Base-by-base conservation (phyloP, 2,888 invertebrate species). In the Tipula helvola region DNA sequence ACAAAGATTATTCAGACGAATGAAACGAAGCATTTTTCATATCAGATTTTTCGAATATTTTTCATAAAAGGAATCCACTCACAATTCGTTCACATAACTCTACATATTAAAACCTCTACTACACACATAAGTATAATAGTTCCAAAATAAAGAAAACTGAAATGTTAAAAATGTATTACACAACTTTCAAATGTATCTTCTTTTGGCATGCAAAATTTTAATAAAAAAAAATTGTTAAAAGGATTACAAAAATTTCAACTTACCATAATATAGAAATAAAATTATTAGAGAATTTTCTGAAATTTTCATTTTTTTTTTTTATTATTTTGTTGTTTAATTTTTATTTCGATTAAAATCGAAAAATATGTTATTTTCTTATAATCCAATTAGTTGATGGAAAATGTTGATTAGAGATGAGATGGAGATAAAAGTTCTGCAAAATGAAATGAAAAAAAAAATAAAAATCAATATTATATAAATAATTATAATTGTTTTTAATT, bases 331-430 rank as follows among this genome's bases (percentile, higher is more conserved):
- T 57, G 52, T 57, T 57, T 5, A 12, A 16, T 12, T 71, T 71
- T 18, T 71, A 71, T 12, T 71, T 71, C 71, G 71, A 71, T 28
- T 10, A 71, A 71, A 71, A 71, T 71, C 71, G 71, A 71, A 71
- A 71, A 16, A 71, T 28, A 28, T 28, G 10, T 71, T 57, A 57
- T 57, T 71, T 71, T 71, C 71, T 71, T 71, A 71, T 71, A 71
- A 71, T 71, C 71, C 71, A 71, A 71, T 71, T 71, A 71, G 71
- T 71, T 71, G 71, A 71, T 71, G 71, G 71, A 71, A 71, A 71
- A 71, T 28, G 71, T 5, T 71, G 71, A 28, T 71, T 71, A 71
- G 71, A 71, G 71, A 71, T 71, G 71, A 71, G 71, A 71, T 71
- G 71, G 10, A 71, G 71, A 71, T 71, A 71, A 71, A 71, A 71